Conservation (phyloP, 2,113 vertebrate genomes). For the Lichenostomus cassidix region DNA sequence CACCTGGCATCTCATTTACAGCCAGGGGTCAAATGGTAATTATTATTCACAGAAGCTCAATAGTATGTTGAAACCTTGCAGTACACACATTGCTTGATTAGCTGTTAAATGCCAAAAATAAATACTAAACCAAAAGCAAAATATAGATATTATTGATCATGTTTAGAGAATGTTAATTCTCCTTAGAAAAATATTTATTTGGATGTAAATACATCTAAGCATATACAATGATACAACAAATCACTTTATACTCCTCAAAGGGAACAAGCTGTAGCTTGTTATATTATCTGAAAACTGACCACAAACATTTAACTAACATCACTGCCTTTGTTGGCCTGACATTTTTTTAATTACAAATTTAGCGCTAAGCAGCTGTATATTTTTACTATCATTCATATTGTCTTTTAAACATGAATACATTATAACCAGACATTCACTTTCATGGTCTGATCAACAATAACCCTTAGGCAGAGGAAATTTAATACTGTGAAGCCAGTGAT, state of each 20-base stretch:
- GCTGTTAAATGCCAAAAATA: conserved; percentile 37
- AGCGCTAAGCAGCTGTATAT: background rate
- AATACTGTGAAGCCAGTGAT: conserved; percentile 56
- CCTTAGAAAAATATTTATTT: background rate
- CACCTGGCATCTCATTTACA: conserved; percentile 77
- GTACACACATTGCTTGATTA: conserved; percentile 23
- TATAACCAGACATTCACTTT: conserved; percentile 49
- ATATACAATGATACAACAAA: background rate
- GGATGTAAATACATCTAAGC: background rate
- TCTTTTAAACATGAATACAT: conserved; percentile 26
- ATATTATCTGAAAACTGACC: background rate
- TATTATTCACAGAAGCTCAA: conserved; percentile 64
- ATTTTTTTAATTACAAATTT: background rate
- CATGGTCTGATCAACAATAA: conserved; percentile 62
- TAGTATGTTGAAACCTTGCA: background rate
- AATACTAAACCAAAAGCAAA: background rate
- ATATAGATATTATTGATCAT: background rate
- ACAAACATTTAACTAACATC: background rate
- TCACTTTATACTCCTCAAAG: background rate
- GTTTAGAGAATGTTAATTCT: background rate
- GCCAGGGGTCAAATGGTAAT: conserved; percentile 71
- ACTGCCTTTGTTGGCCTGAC: background rate
- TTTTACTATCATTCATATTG: conserved; percentile 4
- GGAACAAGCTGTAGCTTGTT: background rate
- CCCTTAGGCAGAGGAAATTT: conserved; percentile 61